These are phyloP conservation scores for Tiliacea aurago DNA, from an alignment of 2,888 invertebrate species.

Conservation along the genomic window DNA sequence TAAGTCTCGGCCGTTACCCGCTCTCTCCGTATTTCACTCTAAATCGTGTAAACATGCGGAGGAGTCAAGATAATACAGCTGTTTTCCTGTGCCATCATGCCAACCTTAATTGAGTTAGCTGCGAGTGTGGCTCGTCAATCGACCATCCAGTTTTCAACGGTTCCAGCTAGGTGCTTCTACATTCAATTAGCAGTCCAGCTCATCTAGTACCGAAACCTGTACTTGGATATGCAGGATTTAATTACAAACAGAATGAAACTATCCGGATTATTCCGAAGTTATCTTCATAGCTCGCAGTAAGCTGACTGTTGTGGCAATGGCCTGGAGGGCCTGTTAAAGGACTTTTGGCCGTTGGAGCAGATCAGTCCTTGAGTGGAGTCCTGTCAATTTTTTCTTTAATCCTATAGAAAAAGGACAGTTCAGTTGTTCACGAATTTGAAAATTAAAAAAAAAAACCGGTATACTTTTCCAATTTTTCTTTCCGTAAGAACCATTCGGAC, in stretches of 20 bases:
- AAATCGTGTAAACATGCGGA: not conserved
- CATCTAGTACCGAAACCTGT: not conserved
- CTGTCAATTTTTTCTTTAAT: no score
- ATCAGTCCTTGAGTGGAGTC: not conserved
- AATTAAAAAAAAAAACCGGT: no score
- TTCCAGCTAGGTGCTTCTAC: not conserved
- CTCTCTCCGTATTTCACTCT: not conserved
- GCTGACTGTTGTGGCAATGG: not conserved
- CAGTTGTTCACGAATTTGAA: no score
- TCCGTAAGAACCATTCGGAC: no score
- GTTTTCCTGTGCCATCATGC: conserved; percentile 14
- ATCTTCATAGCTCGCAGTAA: not conserved
- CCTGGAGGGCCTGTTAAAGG: not conserved
- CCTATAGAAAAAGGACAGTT: no score
- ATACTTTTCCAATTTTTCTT: no score
- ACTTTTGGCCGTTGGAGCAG: not conserved
- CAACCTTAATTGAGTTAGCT: conserved; percentile 20
- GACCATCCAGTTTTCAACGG: conserved; percentile 24
- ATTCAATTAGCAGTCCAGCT: not conserved
- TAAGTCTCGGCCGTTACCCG: no score
- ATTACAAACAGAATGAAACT: not conserved
- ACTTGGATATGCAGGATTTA: not conserved
- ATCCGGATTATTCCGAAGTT: not conserved
- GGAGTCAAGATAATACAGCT: conserved; percentile 12
- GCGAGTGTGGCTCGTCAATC: not conserved